Conservation (phyloP, 2,113 vertebrate genomes). For the Spermophilus dauricus region DNA sequence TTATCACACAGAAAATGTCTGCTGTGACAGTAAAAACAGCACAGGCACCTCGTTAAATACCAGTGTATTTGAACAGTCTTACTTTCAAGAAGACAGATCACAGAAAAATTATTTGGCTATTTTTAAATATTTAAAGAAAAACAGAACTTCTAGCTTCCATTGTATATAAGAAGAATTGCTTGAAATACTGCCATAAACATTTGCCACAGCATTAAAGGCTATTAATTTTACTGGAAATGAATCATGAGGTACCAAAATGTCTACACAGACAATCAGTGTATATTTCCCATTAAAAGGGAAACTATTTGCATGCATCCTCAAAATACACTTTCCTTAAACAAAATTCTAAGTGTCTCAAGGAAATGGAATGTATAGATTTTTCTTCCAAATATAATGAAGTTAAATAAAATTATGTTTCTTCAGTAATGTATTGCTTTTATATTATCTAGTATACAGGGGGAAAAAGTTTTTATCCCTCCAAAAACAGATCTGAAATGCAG, state of each 20-base stretch:
- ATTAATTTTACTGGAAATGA: conserved; percentile 68
- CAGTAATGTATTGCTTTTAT: background rate
- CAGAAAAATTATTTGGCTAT: conserved; percentile 71
- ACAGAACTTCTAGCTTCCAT: conserved; percentile 68
- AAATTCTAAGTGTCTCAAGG: conserved; percentile 44
- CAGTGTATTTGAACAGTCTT: background rate
- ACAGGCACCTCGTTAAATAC: conserved; percentile 41
- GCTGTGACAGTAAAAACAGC: conserved; percentile 5
- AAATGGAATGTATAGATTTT: conserved; percentile 30
- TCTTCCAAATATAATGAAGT: conserved; percentile 28
- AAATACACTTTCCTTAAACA: conserved; percentile 47
- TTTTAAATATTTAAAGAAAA: conserved; percentile 82
- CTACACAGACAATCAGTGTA: background rate
- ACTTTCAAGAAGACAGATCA: conserved; percentile 68
- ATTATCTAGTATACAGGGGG: background rate
- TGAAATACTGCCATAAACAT: conserved; percentile 70
- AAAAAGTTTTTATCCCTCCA: background rate
- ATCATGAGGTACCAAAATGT: conserved; percentile 69
- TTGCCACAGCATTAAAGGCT: conserved; percentile 42
- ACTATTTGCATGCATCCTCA: background rate
- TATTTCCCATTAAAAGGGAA: conserved; percentile 44
- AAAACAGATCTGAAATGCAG: conserved; percentile 35
- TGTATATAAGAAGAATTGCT: conserved; percentile 70
- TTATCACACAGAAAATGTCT: background rate
- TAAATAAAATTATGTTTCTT: conserved; percentile 45